These are phyloP conservation scores for Formica exsecta DNA, from an alignment of 1,140 invertebrate species.

Conservation along the genomic window DNA sequence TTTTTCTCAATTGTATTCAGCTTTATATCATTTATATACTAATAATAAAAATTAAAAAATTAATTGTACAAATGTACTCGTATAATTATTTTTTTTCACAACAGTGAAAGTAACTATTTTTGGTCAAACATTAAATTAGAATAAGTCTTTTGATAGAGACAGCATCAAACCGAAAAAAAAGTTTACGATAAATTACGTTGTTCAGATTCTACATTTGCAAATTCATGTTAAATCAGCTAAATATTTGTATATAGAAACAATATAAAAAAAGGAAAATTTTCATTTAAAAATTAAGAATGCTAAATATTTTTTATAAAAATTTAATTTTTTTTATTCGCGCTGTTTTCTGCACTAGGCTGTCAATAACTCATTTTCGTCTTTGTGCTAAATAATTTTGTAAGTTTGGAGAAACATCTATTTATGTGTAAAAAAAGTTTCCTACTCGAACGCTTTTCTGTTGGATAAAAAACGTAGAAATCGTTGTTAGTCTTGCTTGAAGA, in stretches of 20 bases:
- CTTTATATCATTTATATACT: constrained; percentile 74
- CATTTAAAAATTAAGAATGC: no score
- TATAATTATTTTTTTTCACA: constrained; percentile 60
- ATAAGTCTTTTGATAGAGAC: constrained; percentile 22
- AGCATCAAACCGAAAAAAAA: not conserved
- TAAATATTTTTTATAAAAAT: no score
- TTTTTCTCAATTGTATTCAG: constrained; percentile 71
- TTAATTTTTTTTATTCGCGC: no score
- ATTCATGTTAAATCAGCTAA: no score
- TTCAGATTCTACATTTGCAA: constrained; percentile 14
- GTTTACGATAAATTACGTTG: constrained; percentile 1
- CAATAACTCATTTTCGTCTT: no score
- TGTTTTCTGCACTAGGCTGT: no score
- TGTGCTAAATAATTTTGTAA: no score
- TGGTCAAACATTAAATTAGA: constrained; percentile 6
- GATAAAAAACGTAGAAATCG: not conserved
- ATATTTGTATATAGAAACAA: no score
- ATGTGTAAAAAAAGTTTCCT: not conserved
- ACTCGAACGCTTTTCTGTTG: not conserved
- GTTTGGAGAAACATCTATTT: no score
- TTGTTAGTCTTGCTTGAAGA: not conserved
- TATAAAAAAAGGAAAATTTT: no score
- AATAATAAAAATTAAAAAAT: constrained; percentile 72
- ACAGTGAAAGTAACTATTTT: constrained; percentile 25
- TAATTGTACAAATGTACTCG: constrained; percentile 66